Evolutionary conservation across 2,113 vertebrate genomes (phyloP).

Genomic region (Actinemys pallida): DNA sequence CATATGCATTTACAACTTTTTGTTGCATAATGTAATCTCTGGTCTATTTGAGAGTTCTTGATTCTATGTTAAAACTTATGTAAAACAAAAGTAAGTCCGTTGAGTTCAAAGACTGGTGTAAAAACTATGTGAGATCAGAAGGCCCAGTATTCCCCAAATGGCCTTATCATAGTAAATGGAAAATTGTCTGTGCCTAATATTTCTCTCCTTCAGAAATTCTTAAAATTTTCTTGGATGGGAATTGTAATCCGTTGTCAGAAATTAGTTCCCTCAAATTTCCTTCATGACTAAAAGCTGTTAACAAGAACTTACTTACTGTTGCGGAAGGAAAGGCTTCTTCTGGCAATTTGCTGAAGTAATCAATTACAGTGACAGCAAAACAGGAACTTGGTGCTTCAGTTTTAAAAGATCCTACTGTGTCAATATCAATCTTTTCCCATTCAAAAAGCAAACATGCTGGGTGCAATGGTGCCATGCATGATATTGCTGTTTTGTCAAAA

Average conservation of each 20-base stretch:
- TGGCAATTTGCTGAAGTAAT: conserved; percentile 20
- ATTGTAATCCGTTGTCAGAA: background rate
- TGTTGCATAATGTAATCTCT: background rate
- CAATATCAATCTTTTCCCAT: background rate
- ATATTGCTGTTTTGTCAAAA: background rate
- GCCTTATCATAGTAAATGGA: background rate
- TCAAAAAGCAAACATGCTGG: background rate
- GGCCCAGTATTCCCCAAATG: background rate
- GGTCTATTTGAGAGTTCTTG: background rate
- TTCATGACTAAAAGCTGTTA: background rate
- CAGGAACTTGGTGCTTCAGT: background rate
- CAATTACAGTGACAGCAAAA: conserved; percentile 6
- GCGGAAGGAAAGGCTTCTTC: conserved; percentile 2
- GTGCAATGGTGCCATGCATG: background rate
- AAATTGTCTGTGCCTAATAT: background rate
- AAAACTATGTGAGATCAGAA: background rate
- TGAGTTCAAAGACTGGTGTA: background rate
- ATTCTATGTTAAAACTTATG: background rate
- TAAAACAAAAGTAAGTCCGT: background rate
- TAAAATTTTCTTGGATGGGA: background rate
- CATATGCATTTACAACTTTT: background rate
- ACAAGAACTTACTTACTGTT: background rate
- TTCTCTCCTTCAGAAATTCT: background rate
- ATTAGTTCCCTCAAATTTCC: background rate
- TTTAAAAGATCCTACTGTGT: background rate